Evolutionary conservation across 2,113 vertebrate species (phyloP).

Genomic region (Melanostigma gelatinosum): DNA sequence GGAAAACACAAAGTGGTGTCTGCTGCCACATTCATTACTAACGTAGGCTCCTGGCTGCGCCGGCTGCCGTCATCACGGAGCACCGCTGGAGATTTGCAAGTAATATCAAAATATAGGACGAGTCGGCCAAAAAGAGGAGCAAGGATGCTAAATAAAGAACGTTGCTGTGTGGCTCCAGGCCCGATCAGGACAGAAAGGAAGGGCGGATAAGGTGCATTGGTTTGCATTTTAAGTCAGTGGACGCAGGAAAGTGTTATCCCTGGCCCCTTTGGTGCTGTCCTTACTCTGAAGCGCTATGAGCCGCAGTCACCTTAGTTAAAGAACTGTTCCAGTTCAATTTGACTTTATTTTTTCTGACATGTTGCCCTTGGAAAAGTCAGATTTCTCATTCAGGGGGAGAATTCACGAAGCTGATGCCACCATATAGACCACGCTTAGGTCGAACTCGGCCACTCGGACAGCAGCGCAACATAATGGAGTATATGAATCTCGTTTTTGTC

Average conservation of each 20-base stretch:
- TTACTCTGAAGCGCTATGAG: constrained; percentile 4
- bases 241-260: constrained; percentile 40
- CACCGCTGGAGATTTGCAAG: constrained; percentile 54
- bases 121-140: constrained; percentile 30
- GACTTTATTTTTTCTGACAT: not conserved
- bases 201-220: constrained; percentile 19
- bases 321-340: not conserved
- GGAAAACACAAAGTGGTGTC: constrained; percentile 25
- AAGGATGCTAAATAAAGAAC: constrained; percentile 21
- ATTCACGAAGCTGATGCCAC: no score
- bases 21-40: constrained; percentile 45
- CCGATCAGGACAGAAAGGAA: not conserved
- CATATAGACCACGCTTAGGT: no score
- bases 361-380: constrained; percentile 8
- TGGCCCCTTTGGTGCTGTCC: constrained; percentile 23
- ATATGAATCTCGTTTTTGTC: no score
- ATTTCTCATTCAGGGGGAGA: not conserved
- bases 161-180: constrained; percentile 18
- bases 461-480: not conserved
- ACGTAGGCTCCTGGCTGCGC: constrained; percentile 7
- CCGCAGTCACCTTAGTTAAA: not conserved
- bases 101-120: constrained; percentile 48
- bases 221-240: constrained; percentile 39
- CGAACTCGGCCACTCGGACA: no score
- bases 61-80: not conserved